Conservation (phyloP, 1,140 invertebrate genomes). For the Marisa cornuarietis region DNA sequence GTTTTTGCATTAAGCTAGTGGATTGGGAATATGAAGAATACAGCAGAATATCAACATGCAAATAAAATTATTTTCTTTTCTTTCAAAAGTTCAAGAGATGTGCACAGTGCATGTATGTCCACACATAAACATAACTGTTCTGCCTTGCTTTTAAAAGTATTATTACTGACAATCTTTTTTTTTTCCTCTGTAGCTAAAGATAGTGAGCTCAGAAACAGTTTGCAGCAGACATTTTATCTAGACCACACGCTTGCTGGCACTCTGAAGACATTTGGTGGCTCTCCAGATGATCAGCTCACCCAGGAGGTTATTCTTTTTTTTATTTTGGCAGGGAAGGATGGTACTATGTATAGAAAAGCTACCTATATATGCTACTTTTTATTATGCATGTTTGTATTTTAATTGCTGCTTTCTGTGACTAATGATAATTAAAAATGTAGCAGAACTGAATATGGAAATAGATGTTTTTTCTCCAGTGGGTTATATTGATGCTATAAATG, state of each 20-base stretch:
- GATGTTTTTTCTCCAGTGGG: too few relatives aligned
- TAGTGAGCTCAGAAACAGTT: conserved; percentile 41
- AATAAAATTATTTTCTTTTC: background rate
- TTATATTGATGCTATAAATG: too few relatives aligned
- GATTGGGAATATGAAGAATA: too few relatives aligned
- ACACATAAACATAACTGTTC: background rate
- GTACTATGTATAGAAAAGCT: background rate
- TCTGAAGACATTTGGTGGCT: conserved; percentile 34
- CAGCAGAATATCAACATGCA: background rate
- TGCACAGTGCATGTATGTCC: background rate
- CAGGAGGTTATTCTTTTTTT: conserved; percentile 35
- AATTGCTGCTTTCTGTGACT: too few relatives aligned
- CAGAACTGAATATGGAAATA: too few relatives aligned
- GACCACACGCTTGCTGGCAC: conserved; percentile 45
- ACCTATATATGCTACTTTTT: background rate
- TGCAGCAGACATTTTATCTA: conserved; percentile 52
- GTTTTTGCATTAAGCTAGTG: too few relatives aligned
- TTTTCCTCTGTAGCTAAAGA: conserved; percentile 41
- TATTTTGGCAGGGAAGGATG: background rate
- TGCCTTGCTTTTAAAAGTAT: background rate
- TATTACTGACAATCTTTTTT: background rate
- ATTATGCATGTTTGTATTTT: too few relatives aligned
- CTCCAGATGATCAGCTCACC: conserved; percentile 40
- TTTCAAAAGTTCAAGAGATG: background rate
- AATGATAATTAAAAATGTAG: too few relatives aligned